A percentile compares a stretch with the other conserved stretches of the same genome.
phyloP scores from a whole-genome alignment of 2,888 invertebrate genomes.

The Lysandra coridon region DNA sequence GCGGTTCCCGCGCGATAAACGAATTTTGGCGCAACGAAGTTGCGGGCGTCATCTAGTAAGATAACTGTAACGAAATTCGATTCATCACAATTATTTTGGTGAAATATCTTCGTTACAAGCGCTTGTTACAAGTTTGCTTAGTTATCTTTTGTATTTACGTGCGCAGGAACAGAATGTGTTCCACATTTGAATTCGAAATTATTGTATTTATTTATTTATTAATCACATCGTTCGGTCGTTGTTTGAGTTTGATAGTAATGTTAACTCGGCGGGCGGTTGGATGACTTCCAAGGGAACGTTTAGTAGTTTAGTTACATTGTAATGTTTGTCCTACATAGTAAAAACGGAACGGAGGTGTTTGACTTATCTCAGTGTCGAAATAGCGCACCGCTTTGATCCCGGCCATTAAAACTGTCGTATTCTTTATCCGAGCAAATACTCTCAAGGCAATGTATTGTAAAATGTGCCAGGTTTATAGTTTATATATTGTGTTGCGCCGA shows the following conservation, averaged over 20 bases:
- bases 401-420: constrained; percentile 14
- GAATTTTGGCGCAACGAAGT: too few species aligned
- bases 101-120: not conserved
- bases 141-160: not conserved
- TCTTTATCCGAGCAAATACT: constrained; percentile 27
- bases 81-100: not conserved
- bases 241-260: constrained; percentile 18
- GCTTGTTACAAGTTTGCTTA: not conserved
- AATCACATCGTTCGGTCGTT: constrained; percentile 10
- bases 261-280: constrained; percentile 46
- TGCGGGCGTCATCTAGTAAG: too few species aligned
- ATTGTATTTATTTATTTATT: too few species aligned
- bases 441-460: not conserved
- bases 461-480: constrained; percentile 5
- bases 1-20: too few species aligned
- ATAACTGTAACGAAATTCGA: not conserved
- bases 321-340: constrained; percentile 56
- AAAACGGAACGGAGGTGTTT: constrained; percentile 56
- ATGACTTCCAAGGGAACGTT: constrained; percentile 52
- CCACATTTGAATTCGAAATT: not conserved
- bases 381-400: constrained; percentile 40
- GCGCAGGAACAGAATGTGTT: not conserved
- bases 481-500: constrained; percentile 21
- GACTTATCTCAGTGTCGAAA: constrained; percentile 48
- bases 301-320: constrained; percentile 48